Base-by-base conservation (phyloP, 2,888 invertebrate genomes). In the Parnassius smintheus region DNA sequence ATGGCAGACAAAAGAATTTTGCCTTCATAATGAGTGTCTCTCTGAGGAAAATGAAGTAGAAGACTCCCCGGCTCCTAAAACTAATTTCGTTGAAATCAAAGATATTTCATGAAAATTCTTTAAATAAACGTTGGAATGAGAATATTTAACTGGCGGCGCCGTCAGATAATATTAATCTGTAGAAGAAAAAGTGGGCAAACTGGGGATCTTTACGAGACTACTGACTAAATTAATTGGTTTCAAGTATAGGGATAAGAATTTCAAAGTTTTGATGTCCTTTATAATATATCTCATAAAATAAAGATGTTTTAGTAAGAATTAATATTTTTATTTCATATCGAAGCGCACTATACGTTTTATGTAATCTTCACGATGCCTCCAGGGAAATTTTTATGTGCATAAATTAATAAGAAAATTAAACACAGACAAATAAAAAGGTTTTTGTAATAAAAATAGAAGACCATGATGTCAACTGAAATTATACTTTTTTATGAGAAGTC, bases 81-180 rank as follows among this genome's bases (percentile, higher is more conserved):
- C 56, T 60, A 64, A 61, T 66, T 64, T 64, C 41, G 56, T 25
- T 61, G 49, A n/a, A 62, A 62, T 62, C 60, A 46, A 62, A 67
- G 65, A 62, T 67, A 64, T 64, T 55, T 55, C 60, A 52, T 65
- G 60, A 55, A 60, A 65, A 65, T 62, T 58, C 61, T 53, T 42
- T 45, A 61, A 12, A 60, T 59, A 64, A 61, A 65, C 50, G 58
- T 59, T 61, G 56, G 59, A 62, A 65, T 65, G 60, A 59, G 56
- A 65, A 62, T 56, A 64, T 58, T 56, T 51, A 2, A 55, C 51
- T 59, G 42, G 44, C 54, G 25, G 25, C 35, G 50, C 4, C 56
- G 48, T 44, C 41, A 25, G 22, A 64, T 25, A 46, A 60, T 56
- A 56, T 60, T 60, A 64, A 64, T 64, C 48, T 35, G 46, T 56